Conservation (phyloP, 2,888 invertebrate species). For the Aplocera efformata region DNA sequence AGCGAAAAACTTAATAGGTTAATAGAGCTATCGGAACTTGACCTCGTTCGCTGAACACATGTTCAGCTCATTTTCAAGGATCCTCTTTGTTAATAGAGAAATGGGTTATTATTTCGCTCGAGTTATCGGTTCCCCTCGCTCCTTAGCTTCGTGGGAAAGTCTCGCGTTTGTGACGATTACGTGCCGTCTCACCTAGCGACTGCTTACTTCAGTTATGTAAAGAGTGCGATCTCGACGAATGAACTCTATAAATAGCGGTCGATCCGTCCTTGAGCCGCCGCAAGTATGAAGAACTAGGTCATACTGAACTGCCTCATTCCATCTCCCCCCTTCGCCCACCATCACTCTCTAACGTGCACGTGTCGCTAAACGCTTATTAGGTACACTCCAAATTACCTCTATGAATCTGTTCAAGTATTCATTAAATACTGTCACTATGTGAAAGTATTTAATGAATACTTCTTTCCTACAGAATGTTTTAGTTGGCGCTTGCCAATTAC, state of each 20-base stretch:
- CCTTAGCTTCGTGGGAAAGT: conserved; percentile 58
- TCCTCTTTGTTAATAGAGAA: conserved; percentile 45
- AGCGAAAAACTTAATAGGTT: conserved; percentile 1
- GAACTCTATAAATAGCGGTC: conserved; percentile 77
- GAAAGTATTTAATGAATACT: conserved; percentile 5
- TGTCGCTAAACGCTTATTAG: conserved; percentile 40
- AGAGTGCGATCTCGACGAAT: conserved; percentile 67
- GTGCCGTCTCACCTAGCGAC: conserved; percentile 59
- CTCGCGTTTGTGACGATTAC: conserved; percentile 41
- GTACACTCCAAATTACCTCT: conserved; percentile 41
- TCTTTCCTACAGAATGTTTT: conserved; percentile 3
- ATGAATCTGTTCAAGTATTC: conserved; percentile 15
- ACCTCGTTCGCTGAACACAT: conserved; percentile 32
- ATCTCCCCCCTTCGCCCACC: conserved; percentile 42
- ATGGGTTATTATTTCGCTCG: conserved; percentile 50
- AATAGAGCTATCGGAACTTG: conserved; percentile 34
- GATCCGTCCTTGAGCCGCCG: conserved; percentile 76
- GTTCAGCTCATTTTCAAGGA: conserved; percentile 32
- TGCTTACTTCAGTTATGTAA: conserved; percentile 69
- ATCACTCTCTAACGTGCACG: conserved; percentile 35
- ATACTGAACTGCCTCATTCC: conserved; percentile 60
- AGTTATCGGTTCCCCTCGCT: conserved; percentile 43
- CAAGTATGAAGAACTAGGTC: conserved; percentile 74
- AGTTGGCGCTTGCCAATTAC: not conserved
- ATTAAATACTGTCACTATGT: no score